Percentiles rank a stretch among this genome's conserved stretches.
These are phyloP conservation scores for Cyaniris semiargus DNA, from an alignment of 2,888 invertebrate species.

Conservation along the genomic window DNA sequence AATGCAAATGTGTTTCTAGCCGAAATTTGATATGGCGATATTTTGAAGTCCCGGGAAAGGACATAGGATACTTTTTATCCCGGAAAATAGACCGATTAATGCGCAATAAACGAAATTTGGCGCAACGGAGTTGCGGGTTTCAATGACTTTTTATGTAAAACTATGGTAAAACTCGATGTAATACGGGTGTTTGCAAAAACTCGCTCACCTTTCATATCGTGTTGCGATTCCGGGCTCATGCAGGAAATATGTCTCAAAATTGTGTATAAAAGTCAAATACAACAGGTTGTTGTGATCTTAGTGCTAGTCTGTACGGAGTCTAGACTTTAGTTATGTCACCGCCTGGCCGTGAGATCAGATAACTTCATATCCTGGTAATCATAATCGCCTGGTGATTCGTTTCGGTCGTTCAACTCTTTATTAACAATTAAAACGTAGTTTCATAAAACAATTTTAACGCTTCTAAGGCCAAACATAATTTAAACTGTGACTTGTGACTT, in stretches of 20 bases:
- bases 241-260: constrained; percentile 19
- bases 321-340: constrained; percentile 29
- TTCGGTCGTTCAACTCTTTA: constrained; percentile 28
- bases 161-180: not conserved
- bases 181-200: not conserved
- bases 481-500: not conserved
- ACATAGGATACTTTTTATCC: too few relatives aligned
- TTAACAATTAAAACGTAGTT: constrained; percentile 28
- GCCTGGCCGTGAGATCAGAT: constrained; percentile 28
- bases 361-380: constrained; percentile 30
- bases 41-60: too few relatives aligned
- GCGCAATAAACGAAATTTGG: too few relatives aligned
- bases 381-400: constrained; percentile 29
- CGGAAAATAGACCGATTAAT: too few relatives aligned
- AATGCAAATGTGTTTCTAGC: too few relatives aligned
- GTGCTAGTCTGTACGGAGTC: constrained; percentile 14
- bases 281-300: constrained; percentile 18
- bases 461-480: constrained; percentile 21
- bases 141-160: not conserved
- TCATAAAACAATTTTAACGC: constrained; percentile 27
- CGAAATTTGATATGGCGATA: too few relatives aligned
- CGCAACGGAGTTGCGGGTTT: too few relatives aligned
- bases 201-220: constrained; percentile 13
- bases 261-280: not conserved
- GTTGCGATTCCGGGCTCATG: constrained; percentile 7